Base-by-base conservation (phyloP, 2,113 vertebrate genomes). In the Hemiprocne comata region DNA sequence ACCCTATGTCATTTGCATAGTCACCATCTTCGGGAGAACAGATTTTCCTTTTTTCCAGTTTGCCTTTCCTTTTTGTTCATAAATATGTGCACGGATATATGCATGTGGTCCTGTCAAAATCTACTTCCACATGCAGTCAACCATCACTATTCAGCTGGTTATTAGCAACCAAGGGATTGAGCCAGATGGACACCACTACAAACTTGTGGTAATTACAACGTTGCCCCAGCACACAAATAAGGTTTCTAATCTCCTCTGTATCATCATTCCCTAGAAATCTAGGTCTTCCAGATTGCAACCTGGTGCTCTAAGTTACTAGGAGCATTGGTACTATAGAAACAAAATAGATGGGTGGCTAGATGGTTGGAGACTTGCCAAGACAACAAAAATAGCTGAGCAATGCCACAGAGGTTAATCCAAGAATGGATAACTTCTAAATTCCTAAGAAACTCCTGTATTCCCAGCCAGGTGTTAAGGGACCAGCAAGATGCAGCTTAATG, bases 191-290 rank as follows among this genome's bases (percentile, higher is more conserved):
- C 86, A 62, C 29, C 28, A 36, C 61, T 77, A 75, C 71, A 84
- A 67, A 34, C 21, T 74, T 94, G 75, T 55, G 78, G 87, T 85
- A 83, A 95, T 87, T 74, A 80, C 78, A 90, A 34, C 87, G 82
- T 31, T 76, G 54, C 57, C 48, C 60, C 70, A 60, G 71, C 54
- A 94, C 55, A 86, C 38, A 93, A 88, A 94, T 3, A 95, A 78
- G 54, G 85, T 89, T 89, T 76, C 50, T 66, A 33, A 66, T 80
- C 46, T 62, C 23, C 61, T 81, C 81, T 85, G 58, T 50, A 66
- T 60, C 70, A 71, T 57, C 6, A 0, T 90, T 83, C 82, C 90
- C 85, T 93, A 76, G 60, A 88, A 86, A 29, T 64, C 53, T 50
- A 64, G 10, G 38, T 61, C 85, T 91, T 85, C 55, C 48, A 64